Conservation (phyloP, 2,797 vertebrate species). For the Onychomys torridus region DNA sequence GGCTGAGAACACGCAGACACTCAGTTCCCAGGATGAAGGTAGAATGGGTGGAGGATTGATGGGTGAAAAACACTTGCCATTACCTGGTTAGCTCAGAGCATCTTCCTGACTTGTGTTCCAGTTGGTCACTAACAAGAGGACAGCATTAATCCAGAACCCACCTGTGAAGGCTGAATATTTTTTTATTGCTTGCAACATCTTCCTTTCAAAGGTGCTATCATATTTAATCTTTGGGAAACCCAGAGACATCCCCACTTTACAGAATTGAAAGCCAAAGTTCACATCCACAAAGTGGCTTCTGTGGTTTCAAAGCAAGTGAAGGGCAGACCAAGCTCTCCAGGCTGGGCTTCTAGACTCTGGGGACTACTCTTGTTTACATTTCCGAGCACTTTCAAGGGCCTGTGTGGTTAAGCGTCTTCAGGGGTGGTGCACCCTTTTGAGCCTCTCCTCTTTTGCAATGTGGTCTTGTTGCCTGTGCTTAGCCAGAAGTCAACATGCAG, state of each 20-base stretch:
- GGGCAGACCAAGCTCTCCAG: background rate
- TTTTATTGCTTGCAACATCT: background rate
- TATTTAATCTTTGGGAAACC: background rate
- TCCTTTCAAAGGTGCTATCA: background rate
- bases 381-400: background rate
- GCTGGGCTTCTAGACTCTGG: background rate
- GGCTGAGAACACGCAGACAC: background rate
- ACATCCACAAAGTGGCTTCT: too few species aligned
- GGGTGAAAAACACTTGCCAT: background rate
- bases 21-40: background rate
- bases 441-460: background rate
- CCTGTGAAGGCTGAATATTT: background rate
- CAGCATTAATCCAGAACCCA: background rate
- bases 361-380: background rate
- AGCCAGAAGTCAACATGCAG: background rate
- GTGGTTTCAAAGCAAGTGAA: background rate
- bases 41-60: background rate
- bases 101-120: background rate
- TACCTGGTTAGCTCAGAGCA: background rate
- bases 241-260: background rate
- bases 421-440: background rate
- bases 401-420: background rate
- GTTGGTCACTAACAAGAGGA: background rate
- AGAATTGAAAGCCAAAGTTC: background rate
- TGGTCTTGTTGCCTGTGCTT: background rate